A percentile compares a stretch with the other conserved stretches of the same genome.
phyloP scores from a whole-genome alignment of 2,888 invertebrate genomes.

The Caenorhabditis imperialis region DNA sequence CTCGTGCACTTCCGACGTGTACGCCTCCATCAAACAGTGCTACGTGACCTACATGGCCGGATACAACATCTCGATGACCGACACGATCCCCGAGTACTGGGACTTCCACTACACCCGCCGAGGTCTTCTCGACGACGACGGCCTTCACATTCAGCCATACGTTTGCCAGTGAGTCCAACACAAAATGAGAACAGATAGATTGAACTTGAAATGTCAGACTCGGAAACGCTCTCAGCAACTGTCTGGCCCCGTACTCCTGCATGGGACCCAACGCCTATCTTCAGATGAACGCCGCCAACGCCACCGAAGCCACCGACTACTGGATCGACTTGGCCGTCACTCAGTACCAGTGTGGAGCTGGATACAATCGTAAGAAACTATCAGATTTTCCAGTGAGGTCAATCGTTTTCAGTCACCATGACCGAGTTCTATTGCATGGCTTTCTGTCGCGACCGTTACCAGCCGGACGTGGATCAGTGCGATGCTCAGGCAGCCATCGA shows the following conservation, averaged over 20 bases:
- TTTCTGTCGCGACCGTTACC: slow-evolving; percentile 51
- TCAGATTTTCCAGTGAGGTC: neutral
- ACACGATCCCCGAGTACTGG: slow-evolving; percentile 61
- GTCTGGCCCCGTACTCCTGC: slow-evolving; percentile 51
- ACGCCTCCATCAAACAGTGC: slow-evolving; percentile 45
- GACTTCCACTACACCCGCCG: slow-evolving; percentile 48
- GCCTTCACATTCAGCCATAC: slow-evolving; percentile 55
- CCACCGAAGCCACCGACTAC: slow-evolving; percentile 59
- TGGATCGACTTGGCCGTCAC: slow-evolving; percentile 64
- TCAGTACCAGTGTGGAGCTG: slow-evolving; percentile 57
- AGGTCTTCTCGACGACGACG: slow-evolving; percentile 48
- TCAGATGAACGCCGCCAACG: slow-evolving; percentile 54
- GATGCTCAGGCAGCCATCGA: slow-evolving; percentile 34
- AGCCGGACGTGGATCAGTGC: slow-evolving; percentile 55
- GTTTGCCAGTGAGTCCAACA: slow-evolving; percentile 56
- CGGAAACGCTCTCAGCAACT: slow-evolving; percentile 47
- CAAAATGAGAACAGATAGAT: no score
- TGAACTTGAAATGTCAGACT: no score
- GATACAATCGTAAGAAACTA: slow-evolving; percentile 55
- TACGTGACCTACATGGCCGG: slow-evolving; percentile 56
- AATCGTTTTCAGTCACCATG: slow-evolving; percentile 55
- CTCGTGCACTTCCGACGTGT: slow-evolving; percentile 32
- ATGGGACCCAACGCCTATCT: slow-evolving; percentile 52
- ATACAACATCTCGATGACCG: slow-evolving; percentile 54
- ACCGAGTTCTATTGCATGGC: slow-evolving; percentile 64